Evolutionary conservation across 2,797 vertebrate species (phyloP).

Genomic region (Sebastes cheni): DNA sequence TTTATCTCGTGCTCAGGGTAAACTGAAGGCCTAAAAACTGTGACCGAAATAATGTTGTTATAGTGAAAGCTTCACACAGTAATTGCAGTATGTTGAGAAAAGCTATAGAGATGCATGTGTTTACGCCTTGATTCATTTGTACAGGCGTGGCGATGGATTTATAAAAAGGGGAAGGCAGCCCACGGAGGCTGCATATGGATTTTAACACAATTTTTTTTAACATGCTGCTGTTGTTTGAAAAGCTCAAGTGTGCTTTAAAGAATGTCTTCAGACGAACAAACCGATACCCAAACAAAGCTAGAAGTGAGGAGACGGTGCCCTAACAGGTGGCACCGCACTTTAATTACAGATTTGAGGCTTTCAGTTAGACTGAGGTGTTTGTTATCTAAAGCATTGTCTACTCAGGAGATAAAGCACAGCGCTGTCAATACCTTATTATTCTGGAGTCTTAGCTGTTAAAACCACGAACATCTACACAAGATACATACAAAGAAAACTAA

Average conservation of each 20-base stretch:
- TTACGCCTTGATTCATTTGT: not conserved
- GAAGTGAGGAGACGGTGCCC: not conserved
- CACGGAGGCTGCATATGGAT: not conserved
- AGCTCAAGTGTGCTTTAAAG: not conserved
- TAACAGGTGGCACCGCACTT: conserved; percentile 25
- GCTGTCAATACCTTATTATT: not conserved
- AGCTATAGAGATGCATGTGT: not conserved
- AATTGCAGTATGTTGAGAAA: not conserved
- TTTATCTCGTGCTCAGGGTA: not conserved
- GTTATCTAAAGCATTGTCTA: conserved; percentile 9
- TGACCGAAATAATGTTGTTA: not conserved
- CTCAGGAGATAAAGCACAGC: not conserved
- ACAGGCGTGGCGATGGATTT: not conserved
- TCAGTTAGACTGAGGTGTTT: conserved; percentile 19
- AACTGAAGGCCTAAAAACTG: not conserved
- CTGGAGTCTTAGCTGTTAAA: conserved; percentile 11
- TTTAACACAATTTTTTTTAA: not conserved
- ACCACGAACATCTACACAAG: not conserved
- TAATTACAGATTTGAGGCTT: conserved; percentile 19
- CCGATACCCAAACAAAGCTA: conserved; percentile 1
- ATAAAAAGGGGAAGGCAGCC: not conserved
- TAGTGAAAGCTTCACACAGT: not conserved
- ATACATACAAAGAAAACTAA: not conserved
- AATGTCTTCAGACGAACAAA: not conserved
- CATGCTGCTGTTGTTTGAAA: not conserved